These are phyloP conservation scores for Platynereis dumerilii DNA, from an alignment of 2,888 invertebrate species.

Conservation along the genomic window DNA sequence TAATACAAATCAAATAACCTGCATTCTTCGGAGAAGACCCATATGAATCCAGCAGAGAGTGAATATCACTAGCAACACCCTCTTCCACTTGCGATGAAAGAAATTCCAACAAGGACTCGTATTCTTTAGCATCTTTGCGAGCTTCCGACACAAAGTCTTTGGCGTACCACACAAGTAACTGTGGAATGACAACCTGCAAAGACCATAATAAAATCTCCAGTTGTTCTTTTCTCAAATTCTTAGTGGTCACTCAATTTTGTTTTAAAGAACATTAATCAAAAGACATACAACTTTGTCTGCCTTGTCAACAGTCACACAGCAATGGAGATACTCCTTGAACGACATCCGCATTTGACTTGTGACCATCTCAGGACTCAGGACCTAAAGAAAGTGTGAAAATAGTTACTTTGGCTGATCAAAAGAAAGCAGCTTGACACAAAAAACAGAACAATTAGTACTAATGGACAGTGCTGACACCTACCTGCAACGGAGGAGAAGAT, in stretches of 20 bases:
- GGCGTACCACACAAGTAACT: conserved; percentile 48
- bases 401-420: too few species aligned
- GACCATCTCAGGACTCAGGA: conserved; percentile 45
- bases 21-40: too few species aligned
- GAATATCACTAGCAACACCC: conserved; percentile 3
- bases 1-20: too few species aligned
- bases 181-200: conserved; percentile 47
- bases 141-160: conserved; percentile 42
- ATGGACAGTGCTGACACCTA: too few species aligned
- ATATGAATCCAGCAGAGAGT: conserved; percentile 10
- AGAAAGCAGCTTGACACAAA: too few species aligned
- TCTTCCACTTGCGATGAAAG: conserved; percentile 13
- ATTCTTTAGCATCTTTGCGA: background rate
- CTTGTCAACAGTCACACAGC: conserved; percentile 38
- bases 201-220: too few species aligned
- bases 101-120: conserved; percentile 15
- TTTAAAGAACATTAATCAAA: too few species aligned
- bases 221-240: too few species aligned
- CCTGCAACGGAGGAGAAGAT: conserved; percentile 55
- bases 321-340: conserved; percentile 46
- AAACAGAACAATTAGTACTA: too few species aligned
- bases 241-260: too few species aligned
- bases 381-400: conserved; percentile 37
- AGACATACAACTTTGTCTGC: conserved; percentile 26
- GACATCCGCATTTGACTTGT: conserved; percentile 44